These are phyloP conservation scores for Sebastolobus altivelis DNA, from an alignment of 2,797 vertebrate genomes.

Conservation along the genomic window DNA sequence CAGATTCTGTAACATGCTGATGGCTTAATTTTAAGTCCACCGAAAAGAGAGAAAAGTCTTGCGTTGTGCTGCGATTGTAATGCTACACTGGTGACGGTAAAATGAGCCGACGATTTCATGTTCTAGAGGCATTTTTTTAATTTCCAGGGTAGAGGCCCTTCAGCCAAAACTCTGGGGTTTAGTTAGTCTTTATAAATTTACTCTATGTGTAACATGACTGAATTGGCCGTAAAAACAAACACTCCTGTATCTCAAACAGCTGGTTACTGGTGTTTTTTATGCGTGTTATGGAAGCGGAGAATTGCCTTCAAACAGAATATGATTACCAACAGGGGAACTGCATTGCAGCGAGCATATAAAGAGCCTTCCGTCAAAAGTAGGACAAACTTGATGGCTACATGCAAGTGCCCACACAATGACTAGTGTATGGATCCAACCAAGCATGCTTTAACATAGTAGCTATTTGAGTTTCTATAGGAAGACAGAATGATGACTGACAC, in stretches of 20 bases:
- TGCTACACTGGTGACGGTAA: background rate
- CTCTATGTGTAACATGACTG: slow-evolving; percentile 29
- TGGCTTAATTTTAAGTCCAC: no score
- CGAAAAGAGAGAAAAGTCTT: no score
- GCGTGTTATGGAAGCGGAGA: slow-evolving; percentile 21
- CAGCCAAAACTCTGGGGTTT: background rate
- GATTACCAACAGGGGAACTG: slow-evolving; percentile 15
- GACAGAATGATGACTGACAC: slow-evolving; percentile 25
- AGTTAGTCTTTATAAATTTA: slow-evolving; percentile 15
- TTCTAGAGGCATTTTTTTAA: background rate
- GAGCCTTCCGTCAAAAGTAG: slow-evolving; percentile 44
- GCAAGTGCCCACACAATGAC: slow-evolving; percentile 61
- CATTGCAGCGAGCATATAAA: slow-evolving; percentile 31
- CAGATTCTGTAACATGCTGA: no score
- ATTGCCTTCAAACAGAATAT: slow-evolving; percentile 45
- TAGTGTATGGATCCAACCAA: slow-evolving; percentile 51
- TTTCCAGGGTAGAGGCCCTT: background rate
- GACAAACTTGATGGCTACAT: slow-evolving; percentile 63
- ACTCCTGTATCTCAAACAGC: slow-evolving; percentile 7
- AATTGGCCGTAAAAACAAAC: slow-evolving; percentile 26
- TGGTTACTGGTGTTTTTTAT: slow-evolving; percentile 27
- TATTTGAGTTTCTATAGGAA: slow-evolving; percentile 49
- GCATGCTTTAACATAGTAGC: slow-evolving; percentile 37
- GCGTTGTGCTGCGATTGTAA: background rate
- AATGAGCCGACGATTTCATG: accelerated